Conservation (phyloP, 2,888 invertebrate genomes). For the Cantharis rustica region DNA sequence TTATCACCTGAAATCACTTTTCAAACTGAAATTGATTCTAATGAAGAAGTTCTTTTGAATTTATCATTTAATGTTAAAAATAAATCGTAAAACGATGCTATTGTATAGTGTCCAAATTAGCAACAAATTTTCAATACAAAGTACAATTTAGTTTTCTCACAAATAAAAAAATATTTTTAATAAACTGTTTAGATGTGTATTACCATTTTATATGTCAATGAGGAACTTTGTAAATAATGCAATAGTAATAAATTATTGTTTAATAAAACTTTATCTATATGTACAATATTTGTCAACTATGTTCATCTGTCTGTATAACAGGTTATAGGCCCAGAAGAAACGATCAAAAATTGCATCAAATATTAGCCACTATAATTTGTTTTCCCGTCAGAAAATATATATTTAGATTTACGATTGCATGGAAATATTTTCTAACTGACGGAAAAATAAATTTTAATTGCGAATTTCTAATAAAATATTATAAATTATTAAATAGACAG, state of each 20-base stretch:
- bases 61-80: constrained; percentile 50
- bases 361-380: too few species aligned
- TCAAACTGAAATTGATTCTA: constrained; percentile 48
- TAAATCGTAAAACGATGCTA: constrained; percentile 41
- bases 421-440: too few species aligned
- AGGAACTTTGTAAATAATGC: neutral
- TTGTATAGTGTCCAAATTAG: constrained; percentile 15
- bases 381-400: too few species aligned
- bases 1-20: constrained; percentile 46
- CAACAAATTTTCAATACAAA: constrained; percentile 41
- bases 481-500: too few species aligned
- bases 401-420: too few species aligned
- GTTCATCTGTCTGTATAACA: too few species aligned
- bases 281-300: too few species aligned
- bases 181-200: constrained; percentile 34
- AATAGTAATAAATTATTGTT: neutral
- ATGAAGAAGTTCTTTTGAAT: constrained; percentile 53
- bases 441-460: too few species aligned
- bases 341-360: too few species aligned
- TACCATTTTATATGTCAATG: constrained; percentile 36
- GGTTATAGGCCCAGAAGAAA: too few species aligned
- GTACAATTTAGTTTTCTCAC: constrained; percentile 50
- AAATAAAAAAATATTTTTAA: constrained; percentile 40
- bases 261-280: neutral
- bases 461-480: too few species aligned